phyloP scores from a whole-genome alignment of 92 coral and sea anemone species.

The Porites rus region DNA sequence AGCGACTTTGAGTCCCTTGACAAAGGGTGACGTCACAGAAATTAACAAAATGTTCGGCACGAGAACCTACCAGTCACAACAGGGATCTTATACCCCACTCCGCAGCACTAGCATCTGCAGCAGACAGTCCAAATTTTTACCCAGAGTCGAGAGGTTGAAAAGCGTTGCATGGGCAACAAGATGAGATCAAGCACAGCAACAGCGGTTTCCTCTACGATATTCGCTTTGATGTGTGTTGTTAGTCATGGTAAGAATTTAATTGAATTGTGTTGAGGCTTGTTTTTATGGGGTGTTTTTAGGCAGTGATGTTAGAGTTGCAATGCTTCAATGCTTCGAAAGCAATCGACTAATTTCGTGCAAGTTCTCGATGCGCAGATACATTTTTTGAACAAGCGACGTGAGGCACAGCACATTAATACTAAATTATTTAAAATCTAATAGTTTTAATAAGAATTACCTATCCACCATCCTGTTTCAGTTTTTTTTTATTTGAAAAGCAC shows the following conservation, averaged over 20 bases:
- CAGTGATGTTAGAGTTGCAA: neutral
- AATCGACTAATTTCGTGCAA: neutral
- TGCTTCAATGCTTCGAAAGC: neutral
- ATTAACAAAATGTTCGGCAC: neutral
- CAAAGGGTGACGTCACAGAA: neutral
- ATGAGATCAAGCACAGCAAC: conserved; percentile 21
- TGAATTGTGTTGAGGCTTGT: neutral
- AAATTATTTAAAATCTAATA: no score
- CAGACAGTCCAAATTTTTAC: neutral
- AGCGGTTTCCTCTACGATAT: neutral
- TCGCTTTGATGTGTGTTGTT: conserved; percentile 5
- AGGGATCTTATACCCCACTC: neutral
- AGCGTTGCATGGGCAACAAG: neutral
- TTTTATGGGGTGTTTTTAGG: neutral
- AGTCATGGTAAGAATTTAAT: conserved; percentile 25
- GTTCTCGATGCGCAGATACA: neutral
- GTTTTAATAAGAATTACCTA: no score
- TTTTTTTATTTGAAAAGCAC: no score
- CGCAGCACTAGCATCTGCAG: neutral
- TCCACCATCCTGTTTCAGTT: no score
- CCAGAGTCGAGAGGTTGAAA: neutral
- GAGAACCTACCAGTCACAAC: neutral
- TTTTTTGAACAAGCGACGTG: no score
- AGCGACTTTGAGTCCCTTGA: no score
- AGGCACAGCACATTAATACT: no score